Evolutionary conservation across 2,797 vertebrate species (phyloP).

Genomic region (Mionectes olivaceus): DNA sequence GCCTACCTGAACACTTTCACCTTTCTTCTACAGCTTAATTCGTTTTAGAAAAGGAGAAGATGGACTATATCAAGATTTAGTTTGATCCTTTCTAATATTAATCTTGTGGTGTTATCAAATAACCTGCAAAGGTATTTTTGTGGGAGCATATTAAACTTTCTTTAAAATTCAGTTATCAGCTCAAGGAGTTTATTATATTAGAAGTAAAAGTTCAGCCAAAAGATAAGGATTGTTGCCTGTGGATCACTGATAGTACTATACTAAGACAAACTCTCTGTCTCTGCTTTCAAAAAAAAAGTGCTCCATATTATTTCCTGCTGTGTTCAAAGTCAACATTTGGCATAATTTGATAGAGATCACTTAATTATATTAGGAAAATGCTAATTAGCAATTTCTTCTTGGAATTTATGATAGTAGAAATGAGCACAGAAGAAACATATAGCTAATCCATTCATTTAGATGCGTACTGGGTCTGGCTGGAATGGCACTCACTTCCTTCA

Average conservation of each 20-base stretch:
- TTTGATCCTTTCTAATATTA: background rate
- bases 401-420: background rate
- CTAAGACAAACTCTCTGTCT: background rate
- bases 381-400: background rate
- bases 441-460: background rate
- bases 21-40: background rate
- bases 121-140: background rate
- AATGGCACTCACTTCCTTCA: background rate
- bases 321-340: background rate
- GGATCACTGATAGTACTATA: background rate
- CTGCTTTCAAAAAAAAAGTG: background rate
- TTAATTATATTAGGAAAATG: background rate
- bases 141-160: background rate
- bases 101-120: background rate
- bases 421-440: background rate
- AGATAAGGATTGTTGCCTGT: background rate
- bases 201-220: background rate
- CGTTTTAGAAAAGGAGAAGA: background rate
- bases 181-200: background rate
- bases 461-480: background rate
- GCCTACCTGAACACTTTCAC: background rate
- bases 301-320: background rate
- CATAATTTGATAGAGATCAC: background rate
- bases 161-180: background rate
- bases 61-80: background rate